Evolutionary conservation across 2,113 vertebrate genomes (phyloP), one percentile per base, ranked within the genome.

Genomic region (Dipodomys stephensi): DNA sequence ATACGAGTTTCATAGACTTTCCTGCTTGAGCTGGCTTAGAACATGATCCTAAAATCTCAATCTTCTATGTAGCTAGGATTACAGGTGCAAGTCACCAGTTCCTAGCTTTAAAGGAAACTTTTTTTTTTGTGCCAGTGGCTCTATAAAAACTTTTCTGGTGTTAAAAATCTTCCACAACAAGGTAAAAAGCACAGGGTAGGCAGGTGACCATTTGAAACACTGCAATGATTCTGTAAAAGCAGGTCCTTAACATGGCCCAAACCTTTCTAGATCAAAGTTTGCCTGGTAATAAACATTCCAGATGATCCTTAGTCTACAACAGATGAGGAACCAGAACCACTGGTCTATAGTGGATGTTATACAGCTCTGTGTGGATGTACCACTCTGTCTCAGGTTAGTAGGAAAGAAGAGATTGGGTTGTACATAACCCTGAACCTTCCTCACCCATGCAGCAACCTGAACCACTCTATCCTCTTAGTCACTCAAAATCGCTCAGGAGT

Each of bases 151-250:
- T 76, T 90, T 69, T 49, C 30, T 44, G 1, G 25, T 77, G 53
- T 35, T 91, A 65, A 96, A 96, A 77, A 28, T 79, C 39, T 91
- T 86, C 22, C 30, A 78, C 87, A 44, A 19, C 39, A 78, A 4
- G 30, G 3, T 25, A 32, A 72, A 82, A 7, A 53, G 32, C 25
- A 65, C 87, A 84, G 27, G 1, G 22, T 74, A 6, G 25, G 22
- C 6, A 32, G 83, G 83, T 76, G 15, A 32, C 22, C 80, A 81
- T 23, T 9, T 57, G 73, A 87, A 72, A 78, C 2, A n/a, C 82
- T 84, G 30, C 9, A 93, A 8, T 67, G 15, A 44, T 81, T 88
- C 79, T 69, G 4, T 28, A 93, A 79, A 49, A 49, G 49, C 49
- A 49, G 49, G 49, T 49, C 64, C 35, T 64, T 10, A 16, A 27